Base-by-base conservation (phyloP, 2,888 invertebrate species). In the Thymelicus sylvestris region DNA sequence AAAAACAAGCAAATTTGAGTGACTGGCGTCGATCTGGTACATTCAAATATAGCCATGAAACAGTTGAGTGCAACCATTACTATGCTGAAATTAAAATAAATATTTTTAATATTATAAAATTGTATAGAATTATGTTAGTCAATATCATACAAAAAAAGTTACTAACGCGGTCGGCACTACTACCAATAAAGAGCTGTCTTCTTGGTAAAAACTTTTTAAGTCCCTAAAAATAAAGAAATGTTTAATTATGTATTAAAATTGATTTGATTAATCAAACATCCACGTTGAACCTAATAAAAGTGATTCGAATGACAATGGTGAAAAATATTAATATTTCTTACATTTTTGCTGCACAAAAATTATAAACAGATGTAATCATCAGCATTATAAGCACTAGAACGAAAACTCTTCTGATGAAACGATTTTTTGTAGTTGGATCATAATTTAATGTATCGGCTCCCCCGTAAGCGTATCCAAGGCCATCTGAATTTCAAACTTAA, bases 401-500 rank as follows among this genome's bases (percentile, higher is more conserved):
- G 31, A 55, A 55, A 8, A 55, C 31, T 24, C 10, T 10, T 55
- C 55, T 55, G 10, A 55, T 55, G 24, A 55, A 55, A 31, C 55
- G 55, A 31, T 55, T 55, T 55, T 55, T 55, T 10, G 55, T 55
- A 24, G 24, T 24, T 31, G 55, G 55, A 24, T 55, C 24, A 55
- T 55, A 55, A 31, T 55, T 55, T 55, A 55, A 55, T 3, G 55
- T 31, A 55, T 55, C 55, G 3, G 55, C 55, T 12, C 55, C 55
- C 7, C 55, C 55, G 55, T 55, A 55, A 31, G 55, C 55, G 8
- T 55, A 55, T 55, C 55, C 55, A 24, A 55, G 55, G 10, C 31
- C 55, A 55, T 12, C 55, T 44, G 31, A 15, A 52, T 52, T 52
- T 52, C 19, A 52, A 19, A 52, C 2, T 19, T 10, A 6, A 31